A percentile compares a stretch with the other conserved stretches of the same genome.
phyloP scores from a whole-genome alignment of 1,140 invertebrate genomes.

The Coptotermes formosanus region DNA sequence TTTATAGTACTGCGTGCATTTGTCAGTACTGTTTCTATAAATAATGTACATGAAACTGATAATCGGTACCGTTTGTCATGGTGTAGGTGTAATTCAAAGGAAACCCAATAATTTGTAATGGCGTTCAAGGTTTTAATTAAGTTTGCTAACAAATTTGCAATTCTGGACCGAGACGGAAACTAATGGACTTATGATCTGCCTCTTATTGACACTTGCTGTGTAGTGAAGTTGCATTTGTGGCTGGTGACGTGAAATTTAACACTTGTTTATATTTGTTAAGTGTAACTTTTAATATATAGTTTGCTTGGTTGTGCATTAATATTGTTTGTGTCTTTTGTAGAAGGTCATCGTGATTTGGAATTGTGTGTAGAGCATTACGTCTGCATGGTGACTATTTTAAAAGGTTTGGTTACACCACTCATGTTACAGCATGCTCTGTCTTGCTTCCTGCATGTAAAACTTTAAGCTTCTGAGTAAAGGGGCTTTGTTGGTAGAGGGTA shows the following conservation, averaged over 20 bases:
- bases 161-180: no score
- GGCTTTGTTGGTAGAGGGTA: neutral
- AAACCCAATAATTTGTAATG: no score
- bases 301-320: constrained; percentile 20
- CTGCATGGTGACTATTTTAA: constrained; percentile 33
- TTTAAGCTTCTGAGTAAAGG: neutral
- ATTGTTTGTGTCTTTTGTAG: constrained; percentile 30
- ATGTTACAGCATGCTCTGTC: neutral
- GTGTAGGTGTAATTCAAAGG: no score
- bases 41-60: no score
- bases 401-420: constrained; percentile 30
- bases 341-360: constrained; percentile 26
- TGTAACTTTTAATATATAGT: neutral
- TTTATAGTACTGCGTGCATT: no score
- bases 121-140: no score
- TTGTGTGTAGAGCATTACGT: constrained; percentile 32
- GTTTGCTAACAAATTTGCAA: no score
- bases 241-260: neutral
- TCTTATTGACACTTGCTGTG: no score
- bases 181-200: no score
- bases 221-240: no score
- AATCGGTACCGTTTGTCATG: no score
- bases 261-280: neutral
- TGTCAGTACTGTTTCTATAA: no score
- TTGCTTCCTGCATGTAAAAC: neutral